Base-by-base conservation (phyloP, 1,140 invertebrate species). In the Polypedilum vanderplanki region DNA sequence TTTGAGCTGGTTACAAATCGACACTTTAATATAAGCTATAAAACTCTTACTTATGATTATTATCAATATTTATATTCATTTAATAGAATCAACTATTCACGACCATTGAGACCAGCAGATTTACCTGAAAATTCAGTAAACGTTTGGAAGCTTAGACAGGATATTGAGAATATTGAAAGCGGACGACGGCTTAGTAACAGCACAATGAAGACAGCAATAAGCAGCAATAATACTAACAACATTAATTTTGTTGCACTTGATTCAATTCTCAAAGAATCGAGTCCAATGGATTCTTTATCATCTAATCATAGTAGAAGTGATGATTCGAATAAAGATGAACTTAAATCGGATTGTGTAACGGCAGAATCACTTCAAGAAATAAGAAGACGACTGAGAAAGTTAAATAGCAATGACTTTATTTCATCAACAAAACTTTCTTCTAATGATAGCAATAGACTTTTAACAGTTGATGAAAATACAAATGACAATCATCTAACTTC, bases 361-460 rank as follows among this genome's bases (percentile, higher is more conserved):
- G 86, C 86, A 40, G 87, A 88, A 65, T 86, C 85, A 1, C 78
- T 88, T 74, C 85, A 87, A 76, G 86, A 87, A 80, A 85, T 88
- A 7, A 82, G 85, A 75, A 86, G 84, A 24, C 82, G 85, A 75
- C 79, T 88, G n/a, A 83, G 86, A 77, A 83, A 83, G 40, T 82
- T 85, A 76, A 81, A 85, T 41, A 77, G 4, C 82, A 84, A 75
- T 79, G 88, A 17, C 83, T 86, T 77, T 83, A 83, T 24, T 82
- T 85, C 76, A 81, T 85, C 41, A 77, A 84, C 81, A 77, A 84
- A 76, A 78, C 79, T 67, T 76, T 82, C 73, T 79, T 81, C 1
- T 79, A 78, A 82, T 78, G 79, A 83, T 76, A 33, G 24, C 24
- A 33, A 33, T 5, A 33, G 24, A 74, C 80, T 79, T 17, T 57